These are phyloP conservation scores for Sinohyriopsis cumingii DNA, from an alignment of 2,888 invertebrate genomes.

Conservation along the genomic window DNA sequence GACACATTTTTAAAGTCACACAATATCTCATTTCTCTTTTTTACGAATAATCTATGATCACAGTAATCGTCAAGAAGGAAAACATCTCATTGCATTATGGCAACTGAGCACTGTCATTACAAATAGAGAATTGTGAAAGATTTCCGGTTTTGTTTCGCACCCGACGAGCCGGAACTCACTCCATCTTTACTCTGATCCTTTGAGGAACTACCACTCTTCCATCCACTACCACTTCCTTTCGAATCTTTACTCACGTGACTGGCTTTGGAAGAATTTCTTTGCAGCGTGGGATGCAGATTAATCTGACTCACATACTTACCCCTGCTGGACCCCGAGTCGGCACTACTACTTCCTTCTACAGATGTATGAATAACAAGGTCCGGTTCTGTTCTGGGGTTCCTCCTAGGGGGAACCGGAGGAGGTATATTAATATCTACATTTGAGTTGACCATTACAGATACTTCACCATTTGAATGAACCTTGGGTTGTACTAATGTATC, in stretches of 20 bases:
- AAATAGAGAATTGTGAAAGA: constrained; percentile 35
- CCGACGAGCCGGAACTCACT: constrained; percentile 33
- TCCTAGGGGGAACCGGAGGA: constrained; percentile 45
- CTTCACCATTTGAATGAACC: too few relatives aligned
- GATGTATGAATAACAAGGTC: constrained; percentile 29
- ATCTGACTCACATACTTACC: constrained; percentile 8
- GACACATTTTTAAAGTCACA: too few relatives aligned
- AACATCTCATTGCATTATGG: too few relatives aligned
- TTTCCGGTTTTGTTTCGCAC: constrained; percentile 7
- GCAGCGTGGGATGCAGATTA: constrained; percentile 4
- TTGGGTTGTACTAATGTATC: too few relatives aligned
- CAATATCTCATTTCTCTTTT: too few relatives aligned
- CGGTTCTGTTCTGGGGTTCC: constrained; percentile 41
- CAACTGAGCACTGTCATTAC: constrained; percentile 1
- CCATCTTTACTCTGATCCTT: constrained; percentile 19
- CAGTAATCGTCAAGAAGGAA: too few relatives aligned
- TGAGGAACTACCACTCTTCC: constrained; percentile 17
- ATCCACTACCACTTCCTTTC: constrained; percentile 25
- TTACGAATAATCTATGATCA: too few relatives aligned
- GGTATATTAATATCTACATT: constrained; percentile 16
- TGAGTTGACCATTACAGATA: not conserved
- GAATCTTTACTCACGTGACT: constrained; percentile 27
- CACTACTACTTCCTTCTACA: constrained; percentile 6
- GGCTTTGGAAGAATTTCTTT: constrained; percentile 22
- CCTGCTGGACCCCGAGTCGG: constrained; percentile 12